A percentile compares a stretch with the other conserved stretches of the same genome.
Evolutionary conservation across 2,797 vertebrate genomes (phyloP).

Genomic region (Fistularia commersonii): DNA sequence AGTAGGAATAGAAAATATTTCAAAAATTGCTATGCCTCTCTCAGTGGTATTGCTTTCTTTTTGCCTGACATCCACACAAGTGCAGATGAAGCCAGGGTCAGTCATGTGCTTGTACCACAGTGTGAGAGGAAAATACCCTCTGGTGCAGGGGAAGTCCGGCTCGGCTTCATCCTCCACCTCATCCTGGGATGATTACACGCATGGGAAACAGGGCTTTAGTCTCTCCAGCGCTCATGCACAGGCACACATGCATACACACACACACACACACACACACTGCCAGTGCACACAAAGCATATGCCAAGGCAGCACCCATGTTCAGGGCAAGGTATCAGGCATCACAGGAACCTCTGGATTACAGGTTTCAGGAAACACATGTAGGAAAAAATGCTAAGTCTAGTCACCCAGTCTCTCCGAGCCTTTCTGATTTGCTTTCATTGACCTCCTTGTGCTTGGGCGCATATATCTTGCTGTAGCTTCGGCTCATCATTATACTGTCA

Average conservation of each 20-base stretch:
- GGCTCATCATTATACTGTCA: not conserved
- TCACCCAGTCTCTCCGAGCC: slow-evolving; percentile 24
- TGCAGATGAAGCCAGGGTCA: slow-evolving; percentile 54
- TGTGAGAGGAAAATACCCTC: slow-evolving; percentile 76
- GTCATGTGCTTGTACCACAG: slow-evolving; percentile 68
- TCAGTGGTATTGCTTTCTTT: slow-evolving; percentile 10
- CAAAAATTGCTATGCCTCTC: slow-evolving; percentile 16
- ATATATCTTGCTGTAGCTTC: no score
- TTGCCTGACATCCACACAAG: slow-evolving; percentile 20
- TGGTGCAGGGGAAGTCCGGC: slow-evolving; percentile 73
- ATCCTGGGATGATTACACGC: slow-evolving; percentile 76
- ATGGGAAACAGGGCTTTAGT: slow-evolving; percentile 68
- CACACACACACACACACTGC: slow-evolving; percentile 27
- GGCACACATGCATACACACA: slow-evolving; percentile 10
- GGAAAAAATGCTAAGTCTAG: slow-evolving; percentile 19
- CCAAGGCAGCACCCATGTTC: slow-evolving; percentile 28
- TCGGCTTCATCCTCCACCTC: slow-evolving; percentile 70
- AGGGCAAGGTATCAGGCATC: slow-evolving; percentile 43
- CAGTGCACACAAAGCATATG: slow-evolving; percentile 31
- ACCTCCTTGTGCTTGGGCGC: not conserved
- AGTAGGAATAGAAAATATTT: slow-evolving; percentile 9
- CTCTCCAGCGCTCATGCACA: slow-evolving; percentile 51
- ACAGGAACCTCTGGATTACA: slow-evolving; percentile 50
- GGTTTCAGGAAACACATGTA: slow-evolving; percentile 47
- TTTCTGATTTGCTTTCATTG: slow-evolving; percentile 10